Evolutionary conservation across 2,888 invertebrate species (phyloP).

Genomic region (Epirrita christyi): DNA sequence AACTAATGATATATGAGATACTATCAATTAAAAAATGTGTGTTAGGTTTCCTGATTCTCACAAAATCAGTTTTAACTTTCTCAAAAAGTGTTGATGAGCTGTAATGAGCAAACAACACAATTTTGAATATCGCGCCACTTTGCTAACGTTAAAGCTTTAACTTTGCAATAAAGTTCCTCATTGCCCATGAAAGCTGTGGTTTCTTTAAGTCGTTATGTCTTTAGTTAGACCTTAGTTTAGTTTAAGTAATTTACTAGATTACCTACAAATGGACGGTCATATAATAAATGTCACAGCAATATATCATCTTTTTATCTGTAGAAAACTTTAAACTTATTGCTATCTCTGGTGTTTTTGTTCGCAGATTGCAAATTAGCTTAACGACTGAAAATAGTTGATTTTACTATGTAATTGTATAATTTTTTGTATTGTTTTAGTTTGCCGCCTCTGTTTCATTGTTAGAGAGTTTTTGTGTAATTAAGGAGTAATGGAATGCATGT

Average conservation of each 20-base stretch:
- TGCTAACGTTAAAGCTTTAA: too few relatives aligned
- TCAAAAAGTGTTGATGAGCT: too few relatives aligned
- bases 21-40: too few relatives aligned
- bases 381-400: constrained; percentile 56
- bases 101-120: too few relatives aligned
- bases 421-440: constrained; percentile 45
- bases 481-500: constrained; percentile 53
- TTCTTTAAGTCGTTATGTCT: constrained; percentile 10
- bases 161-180: constrained; percentile 9
- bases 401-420: constrained; percentile 54
- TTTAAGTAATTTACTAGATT: constrained; percentile 24
- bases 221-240: constrained; percentile 16
- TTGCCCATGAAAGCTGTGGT: constrained; percentile 18
- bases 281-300: constrained; percentile 44
- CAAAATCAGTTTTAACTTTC: too few relatives aligned
- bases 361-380: constrained; percentile 51
- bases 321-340: constrained; percentile 45
- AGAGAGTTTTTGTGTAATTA: constrained; percentile 54
- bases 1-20: too few relatives aligned
- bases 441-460: constrained; percentile 39
- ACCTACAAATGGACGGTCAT: constrained; percentile 30
- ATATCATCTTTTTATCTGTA: constrained; percentile 46
- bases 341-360: constrained; percentile 32
- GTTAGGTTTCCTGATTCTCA: too few relatives aligned
- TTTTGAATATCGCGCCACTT: too few relatives aligned